phyloP scores from a whole-genome alignment of 1,140 invertebrate species.

The Chionoecetes opilio region DNA sequence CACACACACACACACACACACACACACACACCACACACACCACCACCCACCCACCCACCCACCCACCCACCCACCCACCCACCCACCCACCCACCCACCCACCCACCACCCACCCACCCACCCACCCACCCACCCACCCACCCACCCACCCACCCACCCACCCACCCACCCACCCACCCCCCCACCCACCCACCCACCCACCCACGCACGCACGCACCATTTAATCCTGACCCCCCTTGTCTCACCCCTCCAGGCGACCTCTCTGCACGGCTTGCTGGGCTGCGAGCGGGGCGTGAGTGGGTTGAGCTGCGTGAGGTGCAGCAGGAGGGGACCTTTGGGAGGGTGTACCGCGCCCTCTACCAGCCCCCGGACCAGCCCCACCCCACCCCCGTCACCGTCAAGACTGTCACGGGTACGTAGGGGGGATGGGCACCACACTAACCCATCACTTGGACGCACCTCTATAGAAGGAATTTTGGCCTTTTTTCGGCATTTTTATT shows the following conservation, averaged over 20 bases:
- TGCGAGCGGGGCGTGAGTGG: slow-evolving; percentile 38
- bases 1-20: no score
- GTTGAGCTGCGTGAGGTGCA: slow-evolving; percentile 68
- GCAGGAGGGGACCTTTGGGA: slow-evolving; percentile 77
- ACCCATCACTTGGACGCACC: not conserved
- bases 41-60: no score
- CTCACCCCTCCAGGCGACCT: slow-evolving; percentile 64
- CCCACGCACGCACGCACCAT: no score
- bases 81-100: no score
- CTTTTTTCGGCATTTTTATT: not conserved
- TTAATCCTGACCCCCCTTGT: no score
- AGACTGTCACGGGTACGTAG: slow-evolving; percentile 74
- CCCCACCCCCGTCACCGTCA: slow-evolving; percentile 64
- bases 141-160: no score
- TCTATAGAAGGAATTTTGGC: not conserved
- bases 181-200: no score
- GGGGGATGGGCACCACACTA: not conserved
- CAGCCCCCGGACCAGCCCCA: slow-evolving; percentile 65
- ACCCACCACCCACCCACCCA: no score
- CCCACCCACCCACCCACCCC: no score
- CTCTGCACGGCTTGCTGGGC: slow-evolving; percentile 51
- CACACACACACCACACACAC: no score
- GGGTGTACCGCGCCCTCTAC: slow-evolving; percentile 70
- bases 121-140: no score
- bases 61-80: no score